Evolutionary conservation across 2,888 invertebrate genomes (phyloP).

Genomic region (Rhodophaea formosa): DNA sequence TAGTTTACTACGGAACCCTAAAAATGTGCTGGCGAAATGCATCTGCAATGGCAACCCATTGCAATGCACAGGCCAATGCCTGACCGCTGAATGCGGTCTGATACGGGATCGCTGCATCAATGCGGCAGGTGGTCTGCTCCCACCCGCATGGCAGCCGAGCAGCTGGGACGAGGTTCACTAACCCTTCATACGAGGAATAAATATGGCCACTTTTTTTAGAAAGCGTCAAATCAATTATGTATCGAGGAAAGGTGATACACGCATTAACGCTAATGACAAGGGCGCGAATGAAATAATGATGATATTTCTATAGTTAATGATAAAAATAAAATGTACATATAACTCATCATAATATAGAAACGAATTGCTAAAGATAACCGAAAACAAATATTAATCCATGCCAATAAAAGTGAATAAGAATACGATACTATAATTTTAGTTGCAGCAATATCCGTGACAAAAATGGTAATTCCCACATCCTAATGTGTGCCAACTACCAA

Average conservation of each 20-base stretch:
- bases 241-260: conserved; percentile 2
- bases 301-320: background rate
- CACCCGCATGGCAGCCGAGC: conserved; percentile 12
- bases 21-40: background rate
- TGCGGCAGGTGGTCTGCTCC: conserved; percentile 8
- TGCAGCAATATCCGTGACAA: conserved; percentile 16
- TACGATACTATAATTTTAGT: conserved; percentile 13
- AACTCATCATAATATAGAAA: background rate
- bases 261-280: background rate
- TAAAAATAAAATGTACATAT: background rate
- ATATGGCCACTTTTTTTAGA: background rate
- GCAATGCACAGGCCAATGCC: too few relatives aligned
- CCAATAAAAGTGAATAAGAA: background rate
- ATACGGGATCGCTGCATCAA: conserved; percentile 8
- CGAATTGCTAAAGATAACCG: background rate
- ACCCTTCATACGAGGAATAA: conserved; percentile 7
- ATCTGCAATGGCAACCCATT: conserved; percentile 9
- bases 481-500: conserved; percentile 26
- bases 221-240: conserved; percentile 5
- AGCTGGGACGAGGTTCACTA: conserved; percentile 7
- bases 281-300: background rate
- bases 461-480: conserved; percentile 28
- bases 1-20: too few relatives aligned
- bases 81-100: conserved; percentile 13
- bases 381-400: background rate